These are phyloP conservation scores for Lepus timidus DNA, from an alignment of 2,113 vertebrate species.

Conservation along the genomic window DNA sequence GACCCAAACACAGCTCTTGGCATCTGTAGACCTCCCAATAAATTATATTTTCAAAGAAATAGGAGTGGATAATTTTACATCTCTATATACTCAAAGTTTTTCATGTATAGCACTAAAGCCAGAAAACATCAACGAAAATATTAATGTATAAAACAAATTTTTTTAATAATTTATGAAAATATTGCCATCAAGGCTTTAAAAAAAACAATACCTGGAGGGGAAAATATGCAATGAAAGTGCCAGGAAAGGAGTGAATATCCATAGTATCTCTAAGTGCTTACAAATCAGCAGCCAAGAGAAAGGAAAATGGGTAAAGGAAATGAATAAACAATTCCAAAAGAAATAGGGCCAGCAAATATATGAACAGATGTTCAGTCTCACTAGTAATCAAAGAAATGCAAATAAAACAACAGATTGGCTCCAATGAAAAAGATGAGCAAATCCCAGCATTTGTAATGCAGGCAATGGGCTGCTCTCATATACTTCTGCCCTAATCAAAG, in stretches of 20 bases:
- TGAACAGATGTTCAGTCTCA: slow-evolving; percentile 63
- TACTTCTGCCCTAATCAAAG: not conserved
- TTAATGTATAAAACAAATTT: not conserved
- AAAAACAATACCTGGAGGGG: not conserved
- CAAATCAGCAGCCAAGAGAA: slow-evolving; percentile 33
- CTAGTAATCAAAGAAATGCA: slow-evolving; percentile 72
- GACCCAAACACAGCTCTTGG: not conserved
- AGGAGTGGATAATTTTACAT: not conserved
- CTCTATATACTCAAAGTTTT: slow-evolving; percentile 30
- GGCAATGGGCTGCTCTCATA: not conserved
- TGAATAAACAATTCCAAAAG: slow-evolving; percentile 43
- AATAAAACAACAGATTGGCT: slow-evolving; percentile 60
- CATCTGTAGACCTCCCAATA: not conserved
- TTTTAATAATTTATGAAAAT: slow-evolving; percentile 29
- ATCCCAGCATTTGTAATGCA: not conserved
- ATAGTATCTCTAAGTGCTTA: not conserved
- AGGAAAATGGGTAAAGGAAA: slow-evolving; percentile 32
- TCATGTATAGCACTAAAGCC: not conserved
- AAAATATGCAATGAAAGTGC: not conserved
- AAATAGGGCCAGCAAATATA: slow-evolving; percentile 35
- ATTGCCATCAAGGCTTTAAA: not conserved
- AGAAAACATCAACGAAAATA: slow-evolving; percentile 30
- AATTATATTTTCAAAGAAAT: slow-evolving; percentile 32
- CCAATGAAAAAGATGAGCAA: slow-evolving; percentile 28
- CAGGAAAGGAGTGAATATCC: not conserved